Evolutionary conservation across 1,140 invertebrate genomes (phyloP).

Genomic region (Euglossa dilemma): DNA sequence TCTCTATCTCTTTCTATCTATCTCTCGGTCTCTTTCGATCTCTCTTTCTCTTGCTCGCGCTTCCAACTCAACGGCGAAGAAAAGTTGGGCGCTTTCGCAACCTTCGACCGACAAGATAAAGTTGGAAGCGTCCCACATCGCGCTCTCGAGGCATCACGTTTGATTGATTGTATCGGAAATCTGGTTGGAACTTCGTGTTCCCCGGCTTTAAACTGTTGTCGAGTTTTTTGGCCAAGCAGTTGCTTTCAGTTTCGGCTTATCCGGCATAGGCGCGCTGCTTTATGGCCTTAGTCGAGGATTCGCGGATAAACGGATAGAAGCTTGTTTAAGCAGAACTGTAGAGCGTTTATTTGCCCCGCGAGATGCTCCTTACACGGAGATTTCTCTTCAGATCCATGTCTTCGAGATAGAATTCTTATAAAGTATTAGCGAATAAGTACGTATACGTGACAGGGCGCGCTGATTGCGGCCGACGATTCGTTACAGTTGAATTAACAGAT

Average conservation of each 20-base stretch:
- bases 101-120: background rate
- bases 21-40: no score
- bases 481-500: background rate
- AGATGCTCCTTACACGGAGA: background rate
- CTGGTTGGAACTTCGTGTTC: background rate
- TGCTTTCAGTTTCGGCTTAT: background rate
- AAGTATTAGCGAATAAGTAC: background rate
- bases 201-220: background rate
- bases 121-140: background rate
- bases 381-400: background rate
- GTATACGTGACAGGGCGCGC: background rate
- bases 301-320: background rate
- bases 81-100: background rate
- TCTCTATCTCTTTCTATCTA: no score
- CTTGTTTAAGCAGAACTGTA: background rate
- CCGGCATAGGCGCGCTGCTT: background rate
- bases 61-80: background rate
- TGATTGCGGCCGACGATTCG: background rate
- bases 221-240: background rate
- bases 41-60: no score
- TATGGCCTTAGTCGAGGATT: background rate
- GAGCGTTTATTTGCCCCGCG: background rate
- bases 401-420: background rate
- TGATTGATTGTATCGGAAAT: conserved; percentile 23
- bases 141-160: background rate